A percentile compares a stretch with the other conserved stretches of the same genome.
Conservation (phyloP, 2,797 vertebrate genomes). For the Psittacula echo region DNA sequence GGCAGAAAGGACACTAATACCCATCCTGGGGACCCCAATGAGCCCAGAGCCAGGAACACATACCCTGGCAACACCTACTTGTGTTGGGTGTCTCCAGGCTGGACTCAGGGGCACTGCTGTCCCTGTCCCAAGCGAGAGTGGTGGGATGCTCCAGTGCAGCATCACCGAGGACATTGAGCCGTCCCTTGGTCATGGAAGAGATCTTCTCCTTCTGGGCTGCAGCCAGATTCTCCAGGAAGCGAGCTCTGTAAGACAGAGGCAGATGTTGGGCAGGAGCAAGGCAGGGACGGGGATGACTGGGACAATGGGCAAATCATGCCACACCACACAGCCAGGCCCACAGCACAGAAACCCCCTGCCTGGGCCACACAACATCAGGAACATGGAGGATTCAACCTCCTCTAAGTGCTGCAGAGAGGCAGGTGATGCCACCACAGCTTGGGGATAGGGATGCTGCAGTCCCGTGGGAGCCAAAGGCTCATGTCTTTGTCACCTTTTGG, state of each 20-base stretch:
- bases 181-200: constrained; percentile 74
- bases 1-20: background rate
- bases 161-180: constrained; percentile 60
- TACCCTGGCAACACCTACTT: constrained; percentile 5
- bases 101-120: background rate
- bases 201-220: constrained; percentile 86
- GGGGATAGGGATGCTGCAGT: background rate
- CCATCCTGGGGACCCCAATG: background rate
- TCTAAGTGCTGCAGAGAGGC: background rate
- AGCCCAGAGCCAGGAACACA: background rate
- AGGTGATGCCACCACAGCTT: fast-evolving
- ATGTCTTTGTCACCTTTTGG: background rate
- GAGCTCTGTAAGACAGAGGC: constrained; percentile 79
- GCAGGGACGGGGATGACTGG: background rate
- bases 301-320: background rate
- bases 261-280: background rate
- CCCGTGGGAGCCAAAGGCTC: background rate
- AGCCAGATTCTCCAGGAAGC: constrained; percentile 88
- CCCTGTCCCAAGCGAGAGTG: background rate
- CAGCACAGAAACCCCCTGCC: background rate
- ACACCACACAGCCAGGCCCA: background rate
- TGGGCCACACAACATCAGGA: fast-evolving
- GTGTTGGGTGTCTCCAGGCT: background rate
- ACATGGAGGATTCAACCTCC: background rate
- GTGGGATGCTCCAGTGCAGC: background rate